Base-by-base conservation (phyloP, 1,140 invertebrate species). In the Apis cerana region DNA sequence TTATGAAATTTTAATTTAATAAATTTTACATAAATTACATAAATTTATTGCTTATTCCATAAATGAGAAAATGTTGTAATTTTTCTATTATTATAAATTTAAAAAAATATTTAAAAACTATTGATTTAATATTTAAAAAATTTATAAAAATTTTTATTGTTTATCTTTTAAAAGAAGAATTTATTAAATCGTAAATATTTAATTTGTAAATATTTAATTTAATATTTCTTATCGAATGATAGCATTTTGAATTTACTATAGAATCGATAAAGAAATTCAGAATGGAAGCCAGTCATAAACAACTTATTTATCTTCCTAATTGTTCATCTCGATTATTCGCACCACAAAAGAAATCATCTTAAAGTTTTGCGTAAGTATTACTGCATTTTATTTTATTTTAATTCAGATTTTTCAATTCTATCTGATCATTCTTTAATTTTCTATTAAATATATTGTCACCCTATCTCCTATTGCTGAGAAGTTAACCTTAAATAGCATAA, bases 251-350 rank as follows among this genome's bases (percentile, higher is more conserved):
- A 90, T 83, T 90, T 84, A 83, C 84, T 67, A 72, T 70, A 85
- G 61, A 91, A 89, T 90, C 90, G 90, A 89, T 90, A 89, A 85
- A 82, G 76, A 80, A 69, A 74, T 87, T 62, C 84, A 91, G 85
- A 86, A 90, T 91, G 90, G 88, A 89, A 89, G 90, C 86, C 86
- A 91, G 84, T 90, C 89, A 85, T 83, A 91, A 91, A 90, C 88
- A 90, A 85, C 86, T 90, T 91, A 92, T 92, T 92, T 91, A 91
- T 91, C 88, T 92, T 91, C 84, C 78, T 83, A 89, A 89, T 91
- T 83, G 83, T 85, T 86, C 82, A 65, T 82, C 79, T 75, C 74
- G 85, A 88, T 86, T 78, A 85, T 89, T 91, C 89, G 80, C 84
- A 79, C 90, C 83, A 64, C 86, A 87, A 83, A 83, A 89, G 89